These are phyloP conservation scores for Festucalex cinctus DNA, from an alignment of 2,113 vertebrate genomes.

Conservation along the genomic window DNA sequence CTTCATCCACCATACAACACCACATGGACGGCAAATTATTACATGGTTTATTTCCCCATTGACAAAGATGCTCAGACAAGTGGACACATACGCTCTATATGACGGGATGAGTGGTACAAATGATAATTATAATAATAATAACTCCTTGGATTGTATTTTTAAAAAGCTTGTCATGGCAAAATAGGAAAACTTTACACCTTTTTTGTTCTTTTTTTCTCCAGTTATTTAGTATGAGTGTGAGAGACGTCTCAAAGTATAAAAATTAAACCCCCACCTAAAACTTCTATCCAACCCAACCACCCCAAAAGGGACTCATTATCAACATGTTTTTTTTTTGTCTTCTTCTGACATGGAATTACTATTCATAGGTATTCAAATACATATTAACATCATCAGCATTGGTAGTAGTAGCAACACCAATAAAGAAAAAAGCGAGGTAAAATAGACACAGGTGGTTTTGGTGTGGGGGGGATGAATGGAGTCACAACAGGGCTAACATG, in stretches of 20 bases:
- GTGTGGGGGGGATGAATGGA: slow-evolving; percentile 47
- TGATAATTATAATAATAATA: slow-evolving; percentile 18
- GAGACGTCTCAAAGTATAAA: slow-evolving; percentile 62
- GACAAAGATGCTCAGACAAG: slow-evolving; percentile 41
- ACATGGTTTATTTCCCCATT: slow-evolving; percentile 52
- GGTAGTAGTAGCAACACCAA: slow-evolving; percentile 78
- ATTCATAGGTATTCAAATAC: slow-evolving; percentile 76
- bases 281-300: neutral
- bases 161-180: slow-evolving; percentile 76
- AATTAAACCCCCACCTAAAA: slow-evolving; percentile 54
- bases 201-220: slow-evolving; percentile 42
- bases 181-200: slow-evolving; percentile 70
- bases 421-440: slow-evolving; percentile 72
- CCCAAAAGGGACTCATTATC: slow-evolving; percentile 59
- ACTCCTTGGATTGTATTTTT: slow-evolving; percentile 51
- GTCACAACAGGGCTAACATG: slow-evolving; percentile 80
- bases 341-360: slow-evolving; percentile 70
- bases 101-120: slow-evolving; percentile 26
- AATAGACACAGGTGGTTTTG: slow-evolving; percentile 69
- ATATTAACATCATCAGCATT: slow-evolving; percentile 74
- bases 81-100: slow-evolving; percentile 42
- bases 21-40: slow-evolving; percentile 55
- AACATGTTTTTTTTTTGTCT: slow-evolving; percentile 52
- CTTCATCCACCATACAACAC: slow-evolving; percentile 41
- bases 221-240: slow-evolving; percentile 52